phyloP scores from a whole-genome alignment of 2,113 vertebrate species.

The Eudyptes chrysolophus region DNA sequence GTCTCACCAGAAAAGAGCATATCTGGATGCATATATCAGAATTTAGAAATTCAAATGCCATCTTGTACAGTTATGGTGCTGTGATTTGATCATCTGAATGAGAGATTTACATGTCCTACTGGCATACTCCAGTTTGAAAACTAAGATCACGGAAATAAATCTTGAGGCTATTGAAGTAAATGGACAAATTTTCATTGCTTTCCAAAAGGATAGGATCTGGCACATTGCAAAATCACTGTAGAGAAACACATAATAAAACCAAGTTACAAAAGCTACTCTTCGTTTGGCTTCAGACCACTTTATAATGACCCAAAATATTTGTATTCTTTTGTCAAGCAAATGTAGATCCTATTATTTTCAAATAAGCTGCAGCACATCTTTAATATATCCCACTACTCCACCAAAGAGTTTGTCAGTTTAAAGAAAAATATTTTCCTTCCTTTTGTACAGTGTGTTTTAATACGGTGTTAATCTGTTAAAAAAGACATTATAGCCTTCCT shows the following conservation, averaged over 20 bases:
- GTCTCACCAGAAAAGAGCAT: not conserved
- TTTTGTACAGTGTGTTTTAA: constrained; percentile 50
- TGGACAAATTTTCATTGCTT: not conserved
- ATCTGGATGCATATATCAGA: not conserved
- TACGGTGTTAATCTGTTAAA: constrained; percentile 62
- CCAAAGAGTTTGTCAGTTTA: constrained; percentile 50
- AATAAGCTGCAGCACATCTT: not conserved
- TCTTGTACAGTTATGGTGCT: not conserved
- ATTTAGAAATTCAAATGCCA: not conserved
- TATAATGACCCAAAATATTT: not conserved
- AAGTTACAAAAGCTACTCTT: not conserved
- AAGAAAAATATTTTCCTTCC: constrained; percentile 70
- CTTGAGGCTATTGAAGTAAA: not conserved
- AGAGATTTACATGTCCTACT: not conserved
- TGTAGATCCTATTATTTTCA: not conserved
- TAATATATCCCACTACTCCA: not conserved
- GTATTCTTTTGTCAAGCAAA: not conserved
- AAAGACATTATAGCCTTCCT: constrained; percentile 58
- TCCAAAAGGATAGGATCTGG: not conserved
- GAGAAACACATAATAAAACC: not conserved
- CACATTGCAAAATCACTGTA: not conserved
- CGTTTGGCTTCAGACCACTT: not conserved
- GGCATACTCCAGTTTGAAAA: not conserved
- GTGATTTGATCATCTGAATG: not conserved
- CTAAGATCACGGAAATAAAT: not conserved